These are phyloP conservation scores for Megalops atlanticus DNA, from an alignment of 2,113 vertebrate species.

Conservation along the genomic window DNA sequence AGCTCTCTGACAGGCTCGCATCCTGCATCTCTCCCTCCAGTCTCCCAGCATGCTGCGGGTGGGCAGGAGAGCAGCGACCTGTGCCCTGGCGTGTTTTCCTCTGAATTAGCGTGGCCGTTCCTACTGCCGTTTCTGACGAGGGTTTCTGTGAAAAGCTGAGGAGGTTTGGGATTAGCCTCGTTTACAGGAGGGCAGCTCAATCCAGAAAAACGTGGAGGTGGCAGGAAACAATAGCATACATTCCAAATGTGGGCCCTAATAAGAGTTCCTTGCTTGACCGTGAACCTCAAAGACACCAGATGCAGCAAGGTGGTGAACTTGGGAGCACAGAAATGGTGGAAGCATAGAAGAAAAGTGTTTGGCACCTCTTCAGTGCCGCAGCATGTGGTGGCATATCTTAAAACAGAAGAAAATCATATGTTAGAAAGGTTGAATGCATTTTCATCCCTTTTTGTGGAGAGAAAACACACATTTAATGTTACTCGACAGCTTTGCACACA, in stretches of 20 bases:
- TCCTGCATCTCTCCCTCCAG: slow-evolving; percentile 35
- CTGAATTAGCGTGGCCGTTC: slow-evolving; percentile 22
- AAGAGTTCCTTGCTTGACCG: slow-evolving; percentile 19
- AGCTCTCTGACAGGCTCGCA: neutral
- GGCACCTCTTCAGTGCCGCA: slow-evolving; percentile 44
- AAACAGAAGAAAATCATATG: slow-evolving; percentile 37
- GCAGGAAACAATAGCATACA: slow-evolving; percentile 35
- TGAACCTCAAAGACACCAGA: slow-evolving; percentile 16
- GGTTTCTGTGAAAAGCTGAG: slow-evolving; percentile 38
- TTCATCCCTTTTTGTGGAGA: neutral
- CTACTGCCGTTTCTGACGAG: slow-evolving; percentile 41
- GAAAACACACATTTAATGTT: neutral
- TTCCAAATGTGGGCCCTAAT: slow-evolving; percentile 27
- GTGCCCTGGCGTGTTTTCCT: slow-evolving; percentile 25
- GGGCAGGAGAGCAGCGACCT: slow-evolving; percentile 30
- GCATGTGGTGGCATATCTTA: slow-evolving; percentile 42
- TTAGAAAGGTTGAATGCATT: slow-evolving; percentile 1
- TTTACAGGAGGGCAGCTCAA: slow-evolving; percentile 39
- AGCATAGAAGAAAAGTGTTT: slow-evolving; percentile 41
- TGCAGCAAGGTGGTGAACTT: slow-evolving; percentile 45
- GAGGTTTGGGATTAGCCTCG: slow-evolving; percentile 46
- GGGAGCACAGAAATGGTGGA: slow-evolving; percentile 40
- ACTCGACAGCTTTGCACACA: neutral
- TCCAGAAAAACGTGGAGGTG: slow-evolving; percentile 36
- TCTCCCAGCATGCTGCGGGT: slow-evolving; percentile 34